Conservation (phyloP, 2,797 vertebrate genomes). For the Xerus rutilus region DNA sequence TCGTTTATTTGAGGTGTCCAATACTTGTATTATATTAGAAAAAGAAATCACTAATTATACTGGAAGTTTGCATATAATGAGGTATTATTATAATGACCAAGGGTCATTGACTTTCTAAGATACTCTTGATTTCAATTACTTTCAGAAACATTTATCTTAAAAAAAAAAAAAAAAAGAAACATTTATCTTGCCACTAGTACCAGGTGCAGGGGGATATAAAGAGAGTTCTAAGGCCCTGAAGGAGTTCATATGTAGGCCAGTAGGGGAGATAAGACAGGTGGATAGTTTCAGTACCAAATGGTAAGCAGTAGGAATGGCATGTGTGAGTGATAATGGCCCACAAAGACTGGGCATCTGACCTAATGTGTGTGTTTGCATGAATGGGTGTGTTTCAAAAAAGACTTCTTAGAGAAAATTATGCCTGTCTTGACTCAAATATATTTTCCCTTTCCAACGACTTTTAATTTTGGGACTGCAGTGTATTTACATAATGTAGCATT, state of each 20-base stretch:
- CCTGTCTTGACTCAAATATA: background rate
- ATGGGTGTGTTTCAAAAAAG: background rate
- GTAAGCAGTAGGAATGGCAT: background rate
- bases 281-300: background rate
- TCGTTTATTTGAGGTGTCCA: background rate
- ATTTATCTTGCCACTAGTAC: background rate
- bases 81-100: background rate
- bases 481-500: background rate
- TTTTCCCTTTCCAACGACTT: background rate
- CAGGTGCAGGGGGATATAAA: background rate
- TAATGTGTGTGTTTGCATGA: background rate
- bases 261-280: background rate
- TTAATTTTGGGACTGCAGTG: background rate
- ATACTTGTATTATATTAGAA: constrained; percentile 13
- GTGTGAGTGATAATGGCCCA: background rate
- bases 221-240: background rate
- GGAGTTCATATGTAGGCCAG: background rate
- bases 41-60: background rate
- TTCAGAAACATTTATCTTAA: constrained; percentile 4
- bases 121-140: constrained; percentile 6
- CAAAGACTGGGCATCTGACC: background rate
- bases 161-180: too few species aligned
- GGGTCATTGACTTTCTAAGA: background rate
- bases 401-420: background rate
- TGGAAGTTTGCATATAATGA: background rate